Evolutionary conservation across 2,797 vertebrate species (phyloP), one percentile per base, ranked within the genome.

Genomic region (Pelobates cultripes): DNA sequence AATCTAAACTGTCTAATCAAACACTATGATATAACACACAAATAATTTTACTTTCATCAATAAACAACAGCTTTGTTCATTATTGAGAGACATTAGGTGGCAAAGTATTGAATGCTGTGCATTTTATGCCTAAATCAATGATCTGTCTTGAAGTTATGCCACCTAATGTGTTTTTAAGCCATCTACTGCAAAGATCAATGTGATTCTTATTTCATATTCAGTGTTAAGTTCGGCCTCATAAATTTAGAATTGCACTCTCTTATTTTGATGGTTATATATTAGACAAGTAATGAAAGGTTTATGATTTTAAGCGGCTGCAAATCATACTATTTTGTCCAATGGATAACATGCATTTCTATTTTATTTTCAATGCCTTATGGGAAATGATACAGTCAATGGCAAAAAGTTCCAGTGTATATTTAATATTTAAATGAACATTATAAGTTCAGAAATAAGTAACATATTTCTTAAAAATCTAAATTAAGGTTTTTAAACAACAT

Each of bases 131-230:
- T 95, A 96, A 96, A 97, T 97, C 95, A 96, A 96, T 96, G 92
- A 93, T 93, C 90, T 89, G 89, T 94, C 91, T 89, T 92, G 91
- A 93, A 94, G 94, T 95, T 95, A 95, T 94, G 94, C 93, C 92
- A 96, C 94, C 95, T 96, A 96, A 96, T 96, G 95, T 94, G 94
- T 95, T 96, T 96, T 96, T 96, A 96, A 97, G 95, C 94, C 94
- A 95, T 94, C 94, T 89, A 88, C 92, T 89, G 85, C 91, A 89
- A 92, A 95, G 95, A 97, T 97, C 95, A 95, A 96, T 96, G 94
- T 88, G 90, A 89, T 89, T 92, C 91, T 93, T 93, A 95, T 95
- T 96, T 94, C 94, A 94, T 95, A 95, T 94, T 91, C 91, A 94
- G 93, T 93, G 92, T 94, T 93, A 93, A 92, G 92, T 89, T 91